A percentile compares a stretch with the other conserved stretches of the same genome.
phyloP scores from a whole-genome alignment of 2,888 invertebrate species.

The Miltochrista miniata region DNA sequence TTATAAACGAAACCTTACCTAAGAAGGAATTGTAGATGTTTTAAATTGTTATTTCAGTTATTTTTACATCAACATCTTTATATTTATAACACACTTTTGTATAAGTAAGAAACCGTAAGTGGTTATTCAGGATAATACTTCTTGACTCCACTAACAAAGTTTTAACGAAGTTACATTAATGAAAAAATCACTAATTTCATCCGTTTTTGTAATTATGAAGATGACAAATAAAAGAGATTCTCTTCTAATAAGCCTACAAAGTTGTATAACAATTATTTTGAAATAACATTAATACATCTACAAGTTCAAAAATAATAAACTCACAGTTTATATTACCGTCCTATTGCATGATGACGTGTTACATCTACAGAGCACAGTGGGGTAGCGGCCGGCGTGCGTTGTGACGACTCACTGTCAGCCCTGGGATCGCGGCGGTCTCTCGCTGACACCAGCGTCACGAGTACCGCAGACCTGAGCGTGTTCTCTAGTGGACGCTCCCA shows the following conservation, averaged over 20 bases:
- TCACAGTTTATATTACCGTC: background rate
- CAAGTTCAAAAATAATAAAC: background rate
- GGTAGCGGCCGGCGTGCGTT: conserved; percentile 62
- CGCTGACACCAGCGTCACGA: conserved; percentile 93
- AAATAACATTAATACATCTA: background rate
- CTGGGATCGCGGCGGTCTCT: conserved; percentile 90
- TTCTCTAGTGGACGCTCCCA: conserved; percentile 90
- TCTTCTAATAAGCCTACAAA: too few relatives aligned
- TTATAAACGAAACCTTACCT: too few relatives aligned
- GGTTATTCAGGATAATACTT: too few relatives aligned
- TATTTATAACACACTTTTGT: too few relatives aligned
- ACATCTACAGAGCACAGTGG: conserved; percentile 68
- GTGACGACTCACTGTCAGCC: conserved; percentile 87
- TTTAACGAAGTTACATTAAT: too few relatives aligned
- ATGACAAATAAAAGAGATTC: too few relatives aligned
- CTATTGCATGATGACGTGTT: conserved; percentile 5
- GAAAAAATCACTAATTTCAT: too few relatives aligned
- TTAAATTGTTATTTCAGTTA: background rate
- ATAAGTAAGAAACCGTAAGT: too few relatives aligned
- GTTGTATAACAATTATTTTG: too few relatives aligned
- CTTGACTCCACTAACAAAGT: too few relatives aligned
- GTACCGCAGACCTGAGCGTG: conserved; percentile 91
- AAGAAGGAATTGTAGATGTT: background rate
- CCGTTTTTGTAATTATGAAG: too few relatives aligned
- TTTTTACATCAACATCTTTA: too few relatives aligned